phyloP scores from a whole-genome alignment of 2,888 invertebrate species.

The Nephrotoma guestfalica region DNA sequence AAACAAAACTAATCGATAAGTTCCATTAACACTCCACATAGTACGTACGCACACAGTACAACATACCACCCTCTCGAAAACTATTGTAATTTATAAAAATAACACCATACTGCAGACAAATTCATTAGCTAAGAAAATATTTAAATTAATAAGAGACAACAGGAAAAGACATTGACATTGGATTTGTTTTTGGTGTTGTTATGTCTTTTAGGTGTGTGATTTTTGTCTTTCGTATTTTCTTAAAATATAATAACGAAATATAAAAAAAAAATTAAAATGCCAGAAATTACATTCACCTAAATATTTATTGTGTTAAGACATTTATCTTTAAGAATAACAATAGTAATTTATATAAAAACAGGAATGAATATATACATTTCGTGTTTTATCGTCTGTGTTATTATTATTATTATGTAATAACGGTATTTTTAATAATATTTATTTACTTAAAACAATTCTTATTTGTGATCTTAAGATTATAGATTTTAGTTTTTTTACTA shows the following conservation, averaged over 20 bases:
- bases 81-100: not conserved
- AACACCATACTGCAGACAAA: not conserved
- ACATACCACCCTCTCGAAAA: not conserved
- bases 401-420: not conserved
- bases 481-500: not conserved
- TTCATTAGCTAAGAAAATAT: not conserved
- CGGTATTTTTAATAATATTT: not conserved
- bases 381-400: not conserved
- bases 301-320: not conserved
- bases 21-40: not conserved
- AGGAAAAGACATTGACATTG: not conserved
- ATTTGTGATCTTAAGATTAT: not conserved
- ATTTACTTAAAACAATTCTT: not conserved
- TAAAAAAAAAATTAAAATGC: not conserved
- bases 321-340: not conserved
- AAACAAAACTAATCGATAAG: not conserved
- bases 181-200: not conserved
- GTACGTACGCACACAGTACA: too few species aligned
- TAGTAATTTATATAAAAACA: not conserved
- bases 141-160: not conserved
- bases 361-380: not conserved
- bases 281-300: not conserved
- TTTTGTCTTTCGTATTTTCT: not conserved
- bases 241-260: not conserved
- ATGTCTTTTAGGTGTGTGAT: not conserved